Percentiles rank a stretch among this genome's conserved stretches.
These are phyloP conservation scores for Nycticryphes semicollaris DNA, from an alignment of 2,113 vertebrate genomes.

Conservation along the genomic window DNA sequence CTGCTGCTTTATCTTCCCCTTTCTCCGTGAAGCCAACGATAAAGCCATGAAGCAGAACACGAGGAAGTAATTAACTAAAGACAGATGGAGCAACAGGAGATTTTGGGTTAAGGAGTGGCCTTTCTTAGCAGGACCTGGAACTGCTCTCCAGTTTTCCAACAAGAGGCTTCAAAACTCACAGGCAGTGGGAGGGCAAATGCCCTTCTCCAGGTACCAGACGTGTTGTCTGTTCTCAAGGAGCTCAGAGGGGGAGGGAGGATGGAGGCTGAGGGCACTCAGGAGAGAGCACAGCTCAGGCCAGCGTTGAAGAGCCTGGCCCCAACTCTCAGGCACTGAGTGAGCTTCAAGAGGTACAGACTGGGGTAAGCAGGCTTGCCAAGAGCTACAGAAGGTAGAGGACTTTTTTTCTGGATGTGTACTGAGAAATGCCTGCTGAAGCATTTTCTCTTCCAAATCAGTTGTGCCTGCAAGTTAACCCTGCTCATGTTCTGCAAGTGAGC, in stretches of 20 bases:
- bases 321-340: not conserved
- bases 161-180: not conserved
- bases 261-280: not conserved
- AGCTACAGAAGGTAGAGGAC: not conserved
- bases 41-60: not conserved
- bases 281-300: not conserved
- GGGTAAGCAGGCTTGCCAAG: not conserved
- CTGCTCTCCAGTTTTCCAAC: not conserved
- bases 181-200: not conserved
- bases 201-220: not conserved
- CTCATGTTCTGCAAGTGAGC: not conserved
- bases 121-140: not conserved
- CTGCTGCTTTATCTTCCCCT: not conserved
- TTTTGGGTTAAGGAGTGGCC: not conserved
- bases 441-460: not conserved
- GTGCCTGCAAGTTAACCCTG: not conserved
- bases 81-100: not conserved
- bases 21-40: not conserved
- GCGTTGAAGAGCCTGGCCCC: not conserved
- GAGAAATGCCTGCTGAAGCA: not conserved
- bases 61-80: not conserved
- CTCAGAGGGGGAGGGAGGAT: not conserved
- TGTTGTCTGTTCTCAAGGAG: not conserved
- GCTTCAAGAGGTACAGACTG: not conserved
- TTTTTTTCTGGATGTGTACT: not conserved